Percentiles rank a stretch among this genome's conserved stretches.
Conservation (phyloP, 2,797 vertebrate genomes). For the Mus caroli region DNA sequence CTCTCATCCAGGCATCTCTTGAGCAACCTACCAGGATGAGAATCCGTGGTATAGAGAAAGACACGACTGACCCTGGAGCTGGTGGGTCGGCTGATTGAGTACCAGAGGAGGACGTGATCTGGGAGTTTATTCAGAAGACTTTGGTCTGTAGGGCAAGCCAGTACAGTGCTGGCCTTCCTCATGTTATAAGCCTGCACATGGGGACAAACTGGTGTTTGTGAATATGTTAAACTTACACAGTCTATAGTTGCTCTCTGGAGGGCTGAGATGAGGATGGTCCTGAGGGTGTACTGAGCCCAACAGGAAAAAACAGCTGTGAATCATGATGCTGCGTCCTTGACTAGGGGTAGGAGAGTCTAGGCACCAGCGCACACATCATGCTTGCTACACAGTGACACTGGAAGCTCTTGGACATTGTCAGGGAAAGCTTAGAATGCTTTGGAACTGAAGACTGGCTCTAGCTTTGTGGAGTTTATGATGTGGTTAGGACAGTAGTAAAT, state of each 20-base stretch:
- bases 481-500: slow-evolving; percentile 36
- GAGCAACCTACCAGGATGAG: background rate
- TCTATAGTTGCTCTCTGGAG: background rate
- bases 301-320: background rate
- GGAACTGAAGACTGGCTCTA: background rate
- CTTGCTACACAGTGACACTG: background rate
- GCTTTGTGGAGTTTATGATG: slow-evolving; percentile 9
- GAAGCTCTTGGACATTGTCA: background rate
- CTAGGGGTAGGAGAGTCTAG: background rate
- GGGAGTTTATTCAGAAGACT: background rate
- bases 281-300: background rate
- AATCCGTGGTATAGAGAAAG: background rate
- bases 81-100: background rate
- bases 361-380: rapidly evolving
- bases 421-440: slow-evolving; percentile 15
- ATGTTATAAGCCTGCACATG: background rate
- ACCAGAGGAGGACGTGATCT: background rate
- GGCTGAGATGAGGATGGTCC: background rate
- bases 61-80: background rate
- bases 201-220: background rate
- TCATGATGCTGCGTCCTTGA: background rate
- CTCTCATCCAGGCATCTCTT: background rate
- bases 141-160: background rate
- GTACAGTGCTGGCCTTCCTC: background rate
- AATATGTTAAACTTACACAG: background rate